Evolutionary conservation across 2,797 vertebrate species (phyloP).

Genomic region (Myiotriccus ornatus): DNA sequence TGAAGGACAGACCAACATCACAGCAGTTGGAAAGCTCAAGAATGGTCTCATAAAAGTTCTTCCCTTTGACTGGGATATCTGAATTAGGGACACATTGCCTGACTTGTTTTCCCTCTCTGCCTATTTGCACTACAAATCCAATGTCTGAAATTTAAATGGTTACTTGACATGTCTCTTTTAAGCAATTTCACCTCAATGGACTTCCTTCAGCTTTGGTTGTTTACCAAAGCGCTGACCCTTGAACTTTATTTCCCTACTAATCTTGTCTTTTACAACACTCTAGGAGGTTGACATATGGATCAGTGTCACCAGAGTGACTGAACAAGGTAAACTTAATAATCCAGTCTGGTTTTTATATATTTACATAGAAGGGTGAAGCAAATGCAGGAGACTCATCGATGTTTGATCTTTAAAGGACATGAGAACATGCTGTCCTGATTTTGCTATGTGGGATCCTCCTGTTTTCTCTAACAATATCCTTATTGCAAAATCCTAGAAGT

Average conservation of each 20-base stretch:
- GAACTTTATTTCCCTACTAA: conserved; percentile 51
- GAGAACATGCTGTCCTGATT: not conserved
- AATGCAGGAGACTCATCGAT: not conserved
- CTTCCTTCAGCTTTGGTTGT: not conserved
- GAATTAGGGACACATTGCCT: not conserved
- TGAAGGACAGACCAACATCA: not conserved
- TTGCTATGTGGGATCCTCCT: not conserved
- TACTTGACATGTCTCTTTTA: not conserved
- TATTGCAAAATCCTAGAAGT: not conserved
- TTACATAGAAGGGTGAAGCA: conserved; percentile 20
- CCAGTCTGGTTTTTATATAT: conserved; percentile 20
- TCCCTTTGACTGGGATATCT: not conserved
- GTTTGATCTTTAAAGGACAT: conserved; percentile 33
- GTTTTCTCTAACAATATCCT: not conserved
- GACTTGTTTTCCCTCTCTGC: not conserved
- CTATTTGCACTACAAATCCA: not conserved
- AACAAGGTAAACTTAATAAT: conserved; percentile 42
- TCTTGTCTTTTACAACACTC: conserved; percentile 32
- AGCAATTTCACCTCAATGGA: conserved; percentile 9
- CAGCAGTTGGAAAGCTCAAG: not conserved
- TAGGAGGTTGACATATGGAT: not conserved
- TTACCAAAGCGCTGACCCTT: conserved; percentile 7
- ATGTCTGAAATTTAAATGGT: conserved; percentile 1
- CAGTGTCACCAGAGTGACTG: conserved; percentile 23
- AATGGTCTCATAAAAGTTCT: not conserved